Base-by-base conservation (phyloP, 2,888 invertebrate species). In the Hedychridium roseum region DNA sequence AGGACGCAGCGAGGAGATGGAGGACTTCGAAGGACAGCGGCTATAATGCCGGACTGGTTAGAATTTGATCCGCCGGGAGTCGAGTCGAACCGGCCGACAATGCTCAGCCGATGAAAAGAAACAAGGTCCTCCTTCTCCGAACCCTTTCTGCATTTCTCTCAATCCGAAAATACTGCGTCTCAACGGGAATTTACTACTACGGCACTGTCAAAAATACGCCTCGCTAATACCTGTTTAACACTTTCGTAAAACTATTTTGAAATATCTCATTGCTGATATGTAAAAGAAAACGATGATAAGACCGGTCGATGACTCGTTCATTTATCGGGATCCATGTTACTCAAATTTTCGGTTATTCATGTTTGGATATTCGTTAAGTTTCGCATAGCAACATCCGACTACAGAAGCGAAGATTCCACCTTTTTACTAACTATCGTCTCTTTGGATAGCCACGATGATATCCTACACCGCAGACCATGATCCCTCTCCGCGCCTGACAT, bases 31-130 rank as follows among this genome's bases (percentile, higher is more conserved):
- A 75, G 76, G 76, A 75, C 77, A 74, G 61, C 71, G 58, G 70
- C 74, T 74, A 73, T 73, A 74, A 75, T 73, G 70, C 70, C 63
- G 68, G 66, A 76, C 76, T 75, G 74, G 76, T 76, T 77, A 76
- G 74, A 77, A 78, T 78, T 76, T 74, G 76, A 78, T 77, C 73
- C 73, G 69, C 64, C 70, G 70, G 64, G 69, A 74, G 72, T 70
- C 71, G 70, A 75, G 67, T 63, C 68, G 62, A 70, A 68, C 70
- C 65, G 57, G 57, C 64, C 65, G 66, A 71, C 73, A 73, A 73
- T 72, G 66, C 64, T 65, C 61, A 52, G n/a, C 51, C 50, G 61
- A 64, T 64, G 58, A 64, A 64, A 67, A 64, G 60, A 62, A 68
- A 66, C 54, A 50, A 56, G 52, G 30, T 43, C 43, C 20, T n/a